Evolutionary conservation across 2,113 vertebrate genomes (phyloP), one percentile per base, ranked within the genome.

Genomic region (Lucifuga dentata): DNA sequence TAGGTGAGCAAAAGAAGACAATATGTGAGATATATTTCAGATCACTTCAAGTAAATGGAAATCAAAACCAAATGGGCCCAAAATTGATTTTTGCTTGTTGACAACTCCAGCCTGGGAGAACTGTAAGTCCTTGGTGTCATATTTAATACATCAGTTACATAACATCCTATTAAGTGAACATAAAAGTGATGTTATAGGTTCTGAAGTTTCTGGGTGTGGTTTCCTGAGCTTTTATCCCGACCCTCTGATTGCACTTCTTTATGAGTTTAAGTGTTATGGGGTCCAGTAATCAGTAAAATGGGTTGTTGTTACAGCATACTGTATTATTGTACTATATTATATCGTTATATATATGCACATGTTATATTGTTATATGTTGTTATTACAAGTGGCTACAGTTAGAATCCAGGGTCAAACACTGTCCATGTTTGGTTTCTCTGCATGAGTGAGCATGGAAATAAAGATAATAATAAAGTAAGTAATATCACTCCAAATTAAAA

Each of bases 41-140:
- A 7, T 29, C 26, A 5, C 3, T 29, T 7, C 26, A 41, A 3
- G 2, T n/a, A 15, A n/a, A 6, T 41, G 16, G 5, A 44, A 17
- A 8, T 17, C 17, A 44, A 44, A 17, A 16, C 17, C 17, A 3
- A 44, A 44, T 12, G 39, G n/a, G n/a, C 39, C 41, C 17, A 17
- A 5, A 8, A 44, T 19, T 19, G 41, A 44, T 44, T 44, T 44
- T 10, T n/a, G n/a, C n/a, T n/a, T n/a, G n/a, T n/a, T n/a, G n/a
- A n/a, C n/a, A n/a, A n/a, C n/a, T n/a, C n/a, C n/a, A n/a, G n/a
- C n/a, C 41, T 15, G 17, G 41, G 15, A n/a, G 13, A n/a, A 40
- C 15, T 15, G 15, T 58, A 40, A 45, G 48, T 58, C 43, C 20
- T 13, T 51, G 43, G 44, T 66, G 41, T 62, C 39, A 66, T 24